Base-by-base conservation (phyloP, 2,113 vertebrate species). In the Anhinga anhinga region DNA sequence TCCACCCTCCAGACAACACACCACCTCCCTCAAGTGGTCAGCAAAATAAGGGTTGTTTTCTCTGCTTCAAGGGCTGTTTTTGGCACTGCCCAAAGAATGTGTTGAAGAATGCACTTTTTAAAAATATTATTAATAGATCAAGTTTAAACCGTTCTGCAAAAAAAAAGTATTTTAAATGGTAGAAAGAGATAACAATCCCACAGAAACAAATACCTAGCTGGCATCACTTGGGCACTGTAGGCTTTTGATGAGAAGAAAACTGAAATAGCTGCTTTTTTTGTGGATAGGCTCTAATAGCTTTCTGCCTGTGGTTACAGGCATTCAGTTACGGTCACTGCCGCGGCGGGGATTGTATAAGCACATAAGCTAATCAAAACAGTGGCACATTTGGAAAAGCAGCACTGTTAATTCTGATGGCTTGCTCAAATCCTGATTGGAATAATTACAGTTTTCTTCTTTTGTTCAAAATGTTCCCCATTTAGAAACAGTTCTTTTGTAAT, bases 11-110 rank as follows among this genome's bases (percentile, higher is more conserved):
- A 98, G 93, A 96, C 95, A 97, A 98, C 96, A 88, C 97, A 97
- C 96, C 97, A 98, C 96, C 96, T 97, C 97, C 97, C 97, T 98
- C 97, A 98, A 98, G 98, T 97, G 98, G 97, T 94, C 97, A 97
- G 44, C 14, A 30, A 89, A 80, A 93, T 97, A 88, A 91, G 56
- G 65, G 20, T 95, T 91, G 81, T 84, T 85, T 95, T 95, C 91
- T 94, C 88, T 91, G 42, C 95, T 96, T 91, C 85, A 63, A 85
- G 82, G 79, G 34, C 50, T 94, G 67, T 27, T 55, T 91, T 80
- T 90, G 55, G 72, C 88, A 92, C 76, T 80, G 61, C 65, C 86
- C 29, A 62, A 96, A 87, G 73, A 96, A 95, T 21, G 56, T 19
- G 50, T 76, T 85, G 34, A 93, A 87, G 58, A 95, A 70, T 2